Base-by-base conservation (phyloP, 2,113 vertebrate species). In the Datnioides undecimradiatus region DNA sequence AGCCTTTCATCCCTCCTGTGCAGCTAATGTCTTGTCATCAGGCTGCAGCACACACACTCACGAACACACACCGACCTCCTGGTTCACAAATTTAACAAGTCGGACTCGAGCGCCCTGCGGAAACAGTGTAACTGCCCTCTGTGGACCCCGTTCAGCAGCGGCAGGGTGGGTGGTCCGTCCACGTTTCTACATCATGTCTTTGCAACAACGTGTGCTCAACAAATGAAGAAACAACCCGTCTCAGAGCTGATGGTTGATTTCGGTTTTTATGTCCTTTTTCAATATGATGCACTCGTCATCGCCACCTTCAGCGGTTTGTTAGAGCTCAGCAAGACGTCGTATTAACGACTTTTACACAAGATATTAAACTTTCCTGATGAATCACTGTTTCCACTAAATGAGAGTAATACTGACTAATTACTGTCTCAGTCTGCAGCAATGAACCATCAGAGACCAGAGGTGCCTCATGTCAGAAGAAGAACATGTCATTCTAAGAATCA, bases 101-200 rank as follows among this genome's bases (percentile, higher is more conserved):
- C n/a, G 58, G 80, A 85, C 86, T 69, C 13, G 71, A 81, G 82
- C 84, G 90, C 88, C 89, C 86, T 68, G 67, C 71, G 88, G 89
- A 91, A 83, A 83, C 80, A 48, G 76, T 41, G 76, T 87, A 90
- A 92, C 83, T 75, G 84, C 69, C 59, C 91, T 86, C 88, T 55
- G 70, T 49, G 87, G 91, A 89, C 85, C 54, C 73, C 9, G 68
- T 76, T 74, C 85, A 83, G 74, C 87, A 75, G n/a, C 40, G n/a
- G 63, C 80, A 54, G 80, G 55, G 67, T 94, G 93, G 93, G 92
- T 94, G 93, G 92, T 93, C 93, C 60, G 11, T 19, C 66, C 45
- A 45, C 49, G 34, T 73, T 76, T 87, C 54, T 43, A 60, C 86
- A 60, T 54, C 55, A 38, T 58, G 64, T 49, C 67, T 48, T 45